Evolutionary conservation across 2,113 vertebrate genomes (phyloP).

Genomic region (Pithys albifrons): DNA sequence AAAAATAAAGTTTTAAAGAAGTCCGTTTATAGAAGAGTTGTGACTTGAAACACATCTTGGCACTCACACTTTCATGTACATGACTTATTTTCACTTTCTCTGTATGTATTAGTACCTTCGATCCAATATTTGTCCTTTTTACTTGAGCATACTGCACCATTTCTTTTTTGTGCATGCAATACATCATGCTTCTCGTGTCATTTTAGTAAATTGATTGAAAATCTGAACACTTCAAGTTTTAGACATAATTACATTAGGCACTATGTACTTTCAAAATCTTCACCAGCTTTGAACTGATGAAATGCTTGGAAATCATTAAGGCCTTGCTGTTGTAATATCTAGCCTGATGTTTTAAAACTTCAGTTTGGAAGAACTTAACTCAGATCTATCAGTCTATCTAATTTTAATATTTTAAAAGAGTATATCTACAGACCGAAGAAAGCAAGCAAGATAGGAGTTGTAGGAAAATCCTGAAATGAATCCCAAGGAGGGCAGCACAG

Average conservation of each 20-base stretch:
- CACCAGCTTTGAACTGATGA: neutral
- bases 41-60: neutral
- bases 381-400: neutral
- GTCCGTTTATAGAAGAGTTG: neutral
- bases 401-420: neutral
- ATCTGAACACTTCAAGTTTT: neutral
- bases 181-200: neutral
- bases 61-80: neutral
- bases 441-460: neutral
- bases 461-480: no score
- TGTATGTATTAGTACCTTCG: neutral
- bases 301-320: neutral
- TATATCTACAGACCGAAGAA: neutral
- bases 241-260: fast-evolving
- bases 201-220: neutral
- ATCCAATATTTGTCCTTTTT: neutral
- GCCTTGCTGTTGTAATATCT: neutral
- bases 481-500: neutral
- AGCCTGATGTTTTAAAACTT: neutral
- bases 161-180: neutral
- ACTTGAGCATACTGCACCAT: neutral
- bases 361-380: neutral
- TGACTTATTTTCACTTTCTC: neutral
- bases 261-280: neutral
- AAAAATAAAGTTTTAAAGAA: neutral